phyloP scores from a whole-genome alignment of 2,113 vertebrate species.

The Mola mola region DNA sequence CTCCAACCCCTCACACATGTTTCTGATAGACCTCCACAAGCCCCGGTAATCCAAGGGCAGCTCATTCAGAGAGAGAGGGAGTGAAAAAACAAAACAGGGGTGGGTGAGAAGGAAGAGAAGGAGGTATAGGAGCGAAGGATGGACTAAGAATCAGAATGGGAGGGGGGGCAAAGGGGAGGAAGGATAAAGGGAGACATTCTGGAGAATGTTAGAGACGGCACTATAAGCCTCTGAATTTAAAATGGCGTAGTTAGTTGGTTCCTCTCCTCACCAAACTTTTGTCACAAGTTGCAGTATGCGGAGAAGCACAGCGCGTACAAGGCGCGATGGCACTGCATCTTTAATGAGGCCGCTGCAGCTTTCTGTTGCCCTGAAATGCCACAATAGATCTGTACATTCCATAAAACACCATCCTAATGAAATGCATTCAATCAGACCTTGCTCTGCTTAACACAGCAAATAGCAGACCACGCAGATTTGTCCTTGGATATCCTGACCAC shows the following conservation, averaged over 20 bases:
- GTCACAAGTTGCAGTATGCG: not conserved
- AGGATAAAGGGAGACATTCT: conserved; percentile 67
- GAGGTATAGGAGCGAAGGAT: conserved; percentile 41
- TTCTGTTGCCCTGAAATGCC: too few species aligned
- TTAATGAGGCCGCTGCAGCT: too few species aligned
- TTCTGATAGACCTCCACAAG: conserved; percentile 85
- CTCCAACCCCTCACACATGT: conserved; percentile 84
- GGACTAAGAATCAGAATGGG: conserved; percentile 46
- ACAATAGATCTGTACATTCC: too few species aligned
- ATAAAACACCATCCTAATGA: too few species aligned
- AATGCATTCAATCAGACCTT: too few species aligned
- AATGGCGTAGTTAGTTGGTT: conserved; percentile 44
- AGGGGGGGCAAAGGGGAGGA: conserved; percentile 46
- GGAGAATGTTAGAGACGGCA: conserved; percentile 50
- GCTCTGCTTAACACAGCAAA: too few species aligned
- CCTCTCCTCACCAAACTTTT: conserved; percentile 11
- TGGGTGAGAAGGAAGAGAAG: conserved; percentile 58
- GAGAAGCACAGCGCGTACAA: too few species aligned
- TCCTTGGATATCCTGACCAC: too few species aligned
- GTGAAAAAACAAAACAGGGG: conserved; percentile 38
- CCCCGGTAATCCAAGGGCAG: conserved; percentile 79
- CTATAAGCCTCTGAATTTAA: conserved; percentile 55
- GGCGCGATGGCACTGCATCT: too few species aligned
- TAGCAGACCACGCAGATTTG: too few species aligned
- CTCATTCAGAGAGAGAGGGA: conserved; percentile 70